Base-by-base conservation (phyloP, 2,888 invertebrate species). In the Agrotis clavis region DNA sequence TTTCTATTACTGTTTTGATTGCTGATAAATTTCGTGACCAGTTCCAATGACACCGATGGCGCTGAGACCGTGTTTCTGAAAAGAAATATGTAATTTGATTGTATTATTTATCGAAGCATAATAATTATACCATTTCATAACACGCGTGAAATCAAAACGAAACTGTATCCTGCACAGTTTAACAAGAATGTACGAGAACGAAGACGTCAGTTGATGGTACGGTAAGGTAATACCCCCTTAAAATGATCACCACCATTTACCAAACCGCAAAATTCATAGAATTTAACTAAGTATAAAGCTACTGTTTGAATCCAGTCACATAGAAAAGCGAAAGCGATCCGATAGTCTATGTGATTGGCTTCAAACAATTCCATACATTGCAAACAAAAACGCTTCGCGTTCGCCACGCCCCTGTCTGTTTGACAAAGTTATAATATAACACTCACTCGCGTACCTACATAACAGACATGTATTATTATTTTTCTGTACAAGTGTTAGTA, bases 21-120 rank as follows among this genome's bases (percentile, higher is more conserved):
- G 72, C 71, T 86, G 85, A 71, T 89, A 89, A 51, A 87, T 80
- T 68, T 88, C 81, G 65, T 89, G 88, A 1, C 86, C 88, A 7
- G 88, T 77, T 3, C 86, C 87, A 7, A 83, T 78, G 6, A 84
- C 79, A 3, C 88, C 86, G n/a, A 88, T 82, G 0, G 81, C 86
- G 5, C 85, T 83, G 1, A 89, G 81, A 1, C 89, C 89, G 7
- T 86, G 85, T 66, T 78, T 78, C 79, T 79, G 78, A 60, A 67
- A 77, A 50, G 25, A 30, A 30, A 30, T 2, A 30, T 5, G 30
- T 4, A 30, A 30, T 30, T 30, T 30, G 30, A 30, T 30, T 5
- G 30, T 30, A 30, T 30, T 30, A 30, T 30, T 30, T 30, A 30
- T 30, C 30, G 30, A 30, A 30, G 30, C 4, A 35, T 30, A 30